Evolutionary conservation across 2,888 invertebrate genomes (phyloP).

Genomic region (Branchipolynoe longqiensis): DNA sequence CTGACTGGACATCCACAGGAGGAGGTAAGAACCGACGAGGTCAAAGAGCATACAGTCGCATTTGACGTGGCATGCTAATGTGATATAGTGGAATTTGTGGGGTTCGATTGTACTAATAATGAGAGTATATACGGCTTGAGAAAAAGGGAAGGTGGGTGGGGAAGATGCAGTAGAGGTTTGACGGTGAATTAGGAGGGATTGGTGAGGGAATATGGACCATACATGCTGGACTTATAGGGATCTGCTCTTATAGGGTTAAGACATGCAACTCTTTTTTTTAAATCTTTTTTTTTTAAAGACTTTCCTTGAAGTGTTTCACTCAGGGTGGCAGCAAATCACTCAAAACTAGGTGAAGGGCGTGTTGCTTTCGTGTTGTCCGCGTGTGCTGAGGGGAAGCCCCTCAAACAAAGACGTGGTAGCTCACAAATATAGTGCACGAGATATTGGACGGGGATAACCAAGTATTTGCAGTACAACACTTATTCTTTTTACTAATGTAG

Average conservation of each 20-base stretch:
- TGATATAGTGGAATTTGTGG: constrained; percentile 36
- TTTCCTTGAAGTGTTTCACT: constrained; percentile 41
- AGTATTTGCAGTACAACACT: too few species aligned
- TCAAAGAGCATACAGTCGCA: constrained; percentile 45
- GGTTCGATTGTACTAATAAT: constrained; percentile 30
- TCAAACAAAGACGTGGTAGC: too few species aligned
- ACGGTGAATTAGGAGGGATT: constrained; percentile 1
- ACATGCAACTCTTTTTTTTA: constrained; percentile 39
- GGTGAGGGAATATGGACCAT: constrained; percentile 32
- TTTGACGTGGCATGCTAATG: constrained; percentile 38
- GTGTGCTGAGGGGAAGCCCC: too few species aligned
- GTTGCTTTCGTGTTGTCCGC: too few species aligned
- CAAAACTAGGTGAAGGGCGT: too few species aligned
- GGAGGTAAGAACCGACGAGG: constrained; percentile 43
- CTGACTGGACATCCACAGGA: constrained; percentile 46
- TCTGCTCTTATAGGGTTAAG: constrained; percentile 1
- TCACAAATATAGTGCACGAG: too few species aligned
- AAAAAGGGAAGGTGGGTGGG: constrained; percentile 23
- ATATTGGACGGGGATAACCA: too few species aligned
- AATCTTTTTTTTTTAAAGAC: too few species aligned
- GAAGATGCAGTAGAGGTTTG: constrained; percentile 32
- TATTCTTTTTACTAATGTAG: too few species aligned
- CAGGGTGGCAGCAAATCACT: constrained; percentile 47
- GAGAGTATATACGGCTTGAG: constrained; percentile 14
- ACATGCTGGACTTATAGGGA: constrained; percentile 34